Evolutionary conservation across 2,113 vertebrate genomes (phyloP), one percentile per base, ranked within the genome.

Genomic region (Willisornis vidua): DNA sequence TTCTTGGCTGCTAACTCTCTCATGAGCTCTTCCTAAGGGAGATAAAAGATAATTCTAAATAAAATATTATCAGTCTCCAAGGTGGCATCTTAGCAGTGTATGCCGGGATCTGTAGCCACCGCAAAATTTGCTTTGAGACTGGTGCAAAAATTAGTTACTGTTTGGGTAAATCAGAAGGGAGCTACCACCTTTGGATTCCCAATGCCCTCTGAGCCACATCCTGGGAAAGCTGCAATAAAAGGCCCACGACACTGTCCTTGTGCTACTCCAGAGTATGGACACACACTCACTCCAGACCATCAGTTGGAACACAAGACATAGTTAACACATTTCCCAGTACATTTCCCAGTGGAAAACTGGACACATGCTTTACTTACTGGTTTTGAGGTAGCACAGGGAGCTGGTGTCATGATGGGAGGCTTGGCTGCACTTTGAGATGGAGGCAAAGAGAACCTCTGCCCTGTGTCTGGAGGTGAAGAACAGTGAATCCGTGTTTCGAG

Each of bases 401-500:
- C 96, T 5, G 98, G 97, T 10, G 98, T 98, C 39, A 98, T 96
- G 2, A 98, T 96, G 3, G 97, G 98, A 79, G 98, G 99, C 94
- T 98, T 96, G 87, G 97, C 93, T 23, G 97, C 52, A 0, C 97
- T 94, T 76, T 98, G 98, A 74, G 97, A 93, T 73, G 97, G 85
- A 70, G 98, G 97, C 82, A 98, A 94, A 95, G 97, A 96, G 94
- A 98, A 98, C 26, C 98, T 98, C 97, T 99, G 99, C 61, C 98
- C 98, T 1, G 98, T 98, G 94, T 99, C 99, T 0, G 96, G 98
- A 55, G 99, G 98, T 1, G 98, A 98, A 22, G 98, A 98, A 12
- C 98, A 98, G 66, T 98, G 98, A 83, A 98, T 96, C 39, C 98
- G 98, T 20, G 98, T 94, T 80, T 99, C 98, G 77, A 96, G 89